Conservation (phyloP, 1,140 invertebrate species). For the Pseudomyrmex flavicornis region DNA sequence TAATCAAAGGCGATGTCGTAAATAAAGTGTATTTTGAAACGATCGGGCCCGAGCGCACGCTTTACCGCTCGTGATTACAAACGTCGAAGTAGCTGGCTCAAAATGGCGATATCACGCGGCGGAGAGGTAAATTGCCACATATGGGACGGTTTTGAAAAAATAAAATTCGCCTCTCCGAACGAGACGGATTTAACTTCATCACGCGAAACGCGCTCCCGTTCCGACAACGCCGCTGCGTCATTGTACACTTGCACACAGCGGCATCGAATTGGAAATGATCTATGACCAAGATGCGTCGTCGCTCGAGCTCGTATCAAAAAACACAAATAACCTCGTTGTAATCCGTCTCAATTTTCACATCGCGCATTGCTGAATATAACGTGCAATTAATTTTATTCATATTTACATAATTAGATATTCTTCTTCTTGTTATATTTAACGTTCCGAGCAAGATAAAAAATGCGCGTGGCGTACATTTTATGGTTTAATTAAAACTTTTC, state of each 20-base stretch:
- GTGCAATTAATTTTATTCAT: too few relatives aligned
- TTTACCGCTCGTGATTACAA: slow-evolving; percentile 65
- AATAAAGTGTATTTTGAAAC: slow-evolving; percentile 67
- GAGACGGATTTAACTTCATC: slow-evolving; percentile 67
- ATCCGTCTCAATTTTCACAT: not conserved
- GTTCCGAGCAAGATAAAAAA: not conserved
- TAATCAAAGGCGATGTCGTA: slow-evolving; percentile 66
- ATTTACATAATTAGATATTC: too few relatives aligned
- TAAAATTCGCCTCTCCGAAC: slow-evolving; percentile 59
- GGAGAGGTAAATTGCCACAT: slow-evolving; percentile 58
- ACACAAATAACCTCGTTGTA: not conserved
- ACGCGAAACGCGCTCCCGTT: slow-evolving; percentile 27
- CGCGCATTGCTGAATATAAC: too few relatives aligned
- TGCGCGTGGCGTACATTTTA: not conserved
- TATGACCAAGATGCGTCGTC: slow-evolving; percentile 38
- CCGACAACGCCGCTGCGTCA: slow-evolving; percentile 20
- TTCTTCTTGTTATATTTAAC: not conserved
- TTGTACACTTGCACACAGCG: slow-evolving; percentile 44
- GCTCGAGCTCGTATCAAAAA: not conserved
- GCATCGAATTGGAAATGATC: slow-evolving; percentile 57
- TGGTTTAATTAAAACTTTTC: slow-evolving; percentile 44
- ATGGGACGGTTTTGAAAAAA: slow-evolving; percentile 61
- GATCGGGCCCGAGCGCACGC: slow-evolving; percentile 29
- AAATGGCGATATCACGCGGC: slow-evolving; percentile 48
- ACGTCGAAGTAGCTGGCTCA: slow-evolving; percentile 65